A percentile compares a stretch with the other conserved stretches of the same genome.
phyloP scores from a whole-genome alignment of 1,140 invertebrate species.

The Drosophila ohnishii region DNA sequence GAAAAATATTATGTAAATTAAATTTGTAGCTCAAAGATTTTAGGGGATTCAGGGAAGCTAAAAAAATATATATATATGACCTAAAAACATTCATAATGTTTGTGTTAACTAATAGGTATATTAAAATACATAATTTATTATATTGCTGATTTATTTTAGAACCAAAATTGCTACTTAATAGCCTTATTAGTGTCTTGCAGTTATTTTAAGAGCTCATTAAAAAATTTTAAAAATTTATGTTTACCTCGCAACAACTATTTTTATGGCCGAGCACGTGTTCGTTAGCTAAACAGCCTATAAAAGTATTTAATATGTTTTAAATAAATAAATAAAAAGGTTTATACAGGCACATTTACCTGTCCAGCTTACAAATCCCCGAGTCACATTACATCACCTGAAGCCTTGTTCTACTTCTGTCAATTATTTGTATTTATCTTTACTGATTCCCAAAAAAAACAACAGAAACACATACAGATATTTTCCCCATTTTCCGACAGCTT shows the following conservation, averaged over 20 bases:
- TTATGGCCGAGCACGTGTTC: neutral
- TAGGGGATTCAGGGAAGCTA: neutral
- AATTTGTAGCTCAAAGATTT: neutral
- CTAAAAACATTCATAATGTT: neutral
- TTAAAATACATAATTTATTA: neutral
- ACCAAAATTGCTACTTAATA: neutral
- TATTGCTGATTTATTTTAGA: neutral
- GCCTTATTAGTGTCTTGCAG: neutral
- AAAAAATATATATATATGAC: neutral
- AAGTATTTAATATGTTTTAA: neutral
- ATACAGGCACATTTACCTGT: constrained; percentile 8
- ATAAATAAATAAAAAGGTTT: neutral
- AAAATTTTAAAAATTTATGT: neutral
- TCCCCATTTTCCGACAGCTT: constrained; percentile 23
- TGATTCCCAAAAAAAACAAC: constrained; percentile 20
- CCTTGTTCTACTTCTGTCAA: constrained; percentile 44
- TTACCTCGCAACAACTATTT: neutral
- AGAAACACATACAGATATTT: constrained; percentile 16
- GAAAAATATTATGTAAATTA: constrained; percentile 3
- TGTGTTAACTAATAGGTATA: neutral
- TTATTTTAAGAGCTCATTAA: neutral
- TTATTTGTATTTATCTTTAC: constrained; percentile 37
- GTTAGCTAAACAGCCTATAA: neutral
- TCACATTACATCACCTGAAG: constrained; percentile 19
- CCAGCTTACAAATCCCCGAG: neutral